Conservation (phyloP, 2,113 vertebrate species). For the Zosterops pallidus region DNA sequence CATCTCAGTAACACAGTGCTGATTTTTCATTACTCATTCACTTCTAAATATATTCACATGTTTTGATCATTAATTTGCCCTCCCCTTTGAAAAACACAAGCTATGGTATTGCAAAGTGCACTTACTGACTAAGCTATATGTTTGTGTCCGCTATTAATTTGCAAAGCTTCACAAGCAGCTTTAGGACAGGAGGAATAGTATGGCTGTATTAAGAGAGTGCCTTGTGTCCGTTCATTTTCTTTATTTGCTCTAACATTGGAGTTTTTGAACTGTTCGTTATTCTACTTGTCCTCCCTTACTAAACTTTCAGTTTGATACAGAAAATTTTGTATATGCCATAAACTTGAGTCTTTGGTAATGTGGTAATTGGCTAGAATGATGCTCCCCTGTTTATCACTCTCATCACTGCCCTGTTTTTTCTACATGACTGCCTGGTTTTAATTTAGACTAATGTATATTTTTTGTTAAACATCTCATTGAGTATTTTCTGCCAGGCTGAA, state of each 20-base stretch:
- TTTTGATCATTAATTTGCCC: not conserved
- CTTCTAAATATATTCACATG: not conserved
- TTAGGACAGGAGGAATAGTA: not conserved
- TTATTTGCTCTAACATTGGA: not conserved
- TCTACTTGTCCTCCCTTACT: not conserved
- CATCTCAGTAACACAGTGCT: not conserved
- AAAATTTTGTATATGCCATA: not conserved
- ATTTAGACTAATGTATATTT: conserved; percentile 12
- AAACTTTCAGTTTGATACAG: not conserved
- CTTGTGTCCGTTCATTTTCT: not conserved
- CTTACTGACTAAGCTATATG: not conserved
- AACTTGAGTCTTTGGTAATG: not conserved
- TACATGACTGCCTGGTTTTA: not conserved
- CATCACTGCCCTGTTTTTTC: not conserved
- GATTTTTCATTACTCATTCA: not conserved
- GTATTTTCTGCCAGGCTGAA: not conserved
- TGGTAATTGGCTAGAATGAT: not conserved
- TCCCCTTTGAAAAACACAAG: not conserved
- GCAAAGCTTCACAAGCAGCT: not conserved
- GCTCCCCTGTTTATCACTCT: not conserved
- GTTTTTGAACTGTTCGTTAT: not conserved
- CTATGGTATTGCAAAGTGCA: not conserved
- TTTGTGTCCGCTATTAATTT: not conserved
- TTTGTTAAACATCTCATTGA: conserved; percentile 15
- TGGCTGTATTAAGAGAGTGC: not conserved